A percentile compares a stretch with the other conserved stretches of the same genome.
These are phyloP conservation scores for Eonycteris spelaea DNA, from an alignment of 2,113 vertebrate genomes.

Conservation along the genomic window DNA sequence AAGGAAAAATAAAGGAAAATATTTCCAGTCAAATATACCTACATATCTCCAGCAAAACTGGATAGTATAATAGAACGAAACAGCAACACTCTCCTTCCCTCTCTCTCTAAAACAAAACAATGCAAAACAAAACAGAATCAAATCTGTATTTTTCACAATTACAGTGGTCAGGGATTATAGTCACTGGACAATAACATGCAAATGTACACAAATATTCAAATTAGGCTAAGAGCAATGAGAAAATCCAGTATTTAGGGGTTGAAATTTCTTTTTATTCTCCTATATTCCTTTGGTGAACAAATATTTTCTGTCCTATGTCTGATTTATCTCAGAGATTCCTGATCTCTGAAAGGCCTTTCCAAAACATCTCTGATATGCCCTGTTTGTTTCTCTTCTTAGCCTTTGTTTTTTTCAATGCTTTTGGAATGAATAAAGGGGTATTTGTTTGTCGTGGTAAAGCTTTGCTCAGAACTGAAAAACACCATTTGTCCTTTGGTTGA, in stretches of 20 bases:
- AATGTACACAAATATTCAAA: background rate
- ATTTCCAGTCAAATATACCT: background rate
- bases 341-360: background rate
- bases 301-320: background rate
- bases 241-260: background rate
- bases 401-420: background rate
- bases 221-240: background rate
- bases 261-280: background rate
- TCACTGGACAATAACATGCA: constrained; percentile 2
- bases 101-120: constrained; percentile 25
- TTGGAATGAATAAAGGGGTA: background rate
- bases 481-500: constrained; percentile 23
- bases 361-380: background rate
- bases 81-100: background rate
- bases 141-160: background rate
- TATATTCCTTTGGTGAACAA: background rate
- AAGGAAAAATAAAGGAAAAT: background rate
- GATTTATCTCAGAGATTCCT: background rate
- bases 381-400: constrained; percentile 21
- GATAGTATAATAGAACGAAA: background rate
- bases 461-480: constrained; percentile 31
- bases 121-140: background rate
- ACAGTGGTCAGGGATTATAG: background rate
- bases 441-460: background rate
- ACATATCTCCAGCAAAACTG: background rate